These are phyloP conservation scores for Andrena fulva DNA, from an alignment of 2,888 invertebrate species.

Conservation along the genomic window DNA sequence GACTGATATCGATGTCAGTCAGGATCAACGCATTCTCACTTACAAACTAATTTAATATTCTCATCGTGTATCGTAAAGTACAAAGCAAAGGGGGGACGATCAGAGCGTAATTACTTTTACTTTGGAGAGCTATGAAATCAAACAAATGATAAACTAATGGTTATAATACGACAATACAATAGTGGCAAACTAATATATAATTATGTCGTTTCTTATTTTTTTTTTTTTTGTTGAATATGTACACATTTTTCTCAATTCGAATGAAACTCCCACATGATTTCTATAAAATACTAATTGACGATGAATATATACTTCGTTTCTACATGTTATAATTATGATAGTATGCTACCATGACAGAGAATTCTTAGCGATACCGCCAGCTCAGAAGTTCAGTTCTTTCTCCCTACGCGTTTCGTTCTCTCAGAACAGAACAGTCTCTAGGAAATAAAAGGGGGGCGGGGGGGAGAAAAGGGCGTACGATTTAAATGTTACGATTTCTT, in stretches of 20 bases:
- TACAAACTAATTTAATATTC: conserved; percentile 50
- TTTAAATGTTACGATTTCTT: conserved; percentile 1
- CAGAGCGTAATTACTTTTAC: conserved; percentile 27
- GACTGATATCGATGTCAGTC: conserved; percentile 23
- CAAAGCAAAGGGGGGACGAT: conserved; percentile 42
- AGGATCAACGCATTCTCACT: conserved; percentile 41
- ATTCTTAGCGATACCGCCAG: conserved; percentile 16
- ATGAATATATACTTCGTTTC: conserved; percentile 34
- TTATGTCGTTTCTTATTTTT: conserved; percentile 7
- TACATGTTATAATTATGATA: conserved; percentile 20
- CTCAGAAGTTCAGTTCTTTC: neutral
- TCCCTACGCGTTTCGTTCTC: neutral
- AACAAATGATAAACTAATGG: conserved; percentile 25
- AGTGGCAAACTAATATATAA: conserved; percentile 32
- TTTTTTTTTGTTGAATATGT: conserved; percentile 30
- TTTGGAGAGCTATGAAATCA: conserved; percentile 18
- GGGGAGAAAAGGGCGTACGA: neutral
- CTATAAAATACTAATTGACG: conserved; percentile 52
- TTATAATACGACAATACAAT: conserved; percentile 31
- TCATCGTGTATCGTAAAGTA: conserved; percentile 31
- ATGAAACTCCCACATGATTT: conserved; percentile 27
- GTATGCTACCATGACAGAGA: conserved; percentile 16
- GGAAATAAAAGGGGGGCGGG: conserved; percentile 10
- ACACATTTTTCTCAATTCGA: conserved; percentile 35
- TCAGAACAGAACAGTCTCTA: conserved; percentile 39